Conservation (phyloP, 2,797 vertebrate genomes). For the Austrolebias charrua region DNA sequence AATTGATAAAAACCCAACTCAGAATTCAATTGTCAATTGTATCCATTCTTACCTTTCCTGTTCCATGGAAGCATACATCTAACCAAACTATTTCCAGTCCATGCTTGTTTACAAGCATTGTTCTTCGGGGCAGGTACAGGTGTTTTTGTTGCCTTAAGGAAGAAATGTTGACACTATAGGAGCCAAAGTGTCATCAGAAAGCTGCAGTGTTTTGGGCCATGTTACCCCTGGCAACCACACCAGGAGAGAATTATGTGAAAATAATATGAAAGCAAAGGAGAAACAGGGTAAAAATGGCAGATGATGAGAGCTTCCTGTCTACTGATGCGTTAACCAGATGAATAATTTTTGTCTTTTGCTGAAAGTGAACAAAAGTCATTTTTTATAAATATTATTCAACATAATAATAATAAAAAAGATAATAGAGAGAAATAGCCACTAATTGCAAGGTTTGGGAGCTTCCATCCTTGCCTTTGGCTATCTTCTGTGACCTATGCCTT, state of each 20-base stretch:
- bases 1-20: background rate
- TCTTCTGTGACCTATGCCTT: conserved; percentile 43
- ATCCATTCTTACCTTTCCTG: background rate
- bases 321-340: conserved; percentile 8
- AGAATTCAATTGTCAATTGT: background rate
- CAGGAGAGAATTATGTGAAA: conserved; percentile 1
- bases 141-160: conserved; percentile 35
- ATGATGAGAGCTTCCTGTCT: conserved; percentile 9
- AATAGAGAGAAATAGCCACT: background rate
- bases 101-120: conserved; percentile 24
- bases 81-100: conserved; percentile 7
- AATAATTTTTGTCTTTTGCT: background rate
- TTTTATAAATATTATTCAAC: conserved; percentile 2
- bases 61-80: background rate
- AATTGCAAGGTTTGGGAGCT: conserved; percentile 2
- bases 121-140: conserved; percentile 1
- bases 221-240: conserved; percentile 27
- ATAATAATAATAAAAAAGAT: background rate
- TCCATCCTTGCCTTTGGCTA: background rate
- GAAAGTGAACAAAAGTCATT: conserved; percentile 17
- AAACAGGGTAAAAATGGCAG: background rate
- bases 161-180: conserved; percentile 24
- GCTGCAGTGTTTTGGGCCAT: conserved; percentile 22
- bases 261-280: background rate
- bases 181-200: conserved; percentile 25